Evolutionary conservation across 2,113 vertebrate genomes (phyloP), one percentile per base, ranked within the genome.

Genomic region (Forbesichthys papilliferus): DNA sequence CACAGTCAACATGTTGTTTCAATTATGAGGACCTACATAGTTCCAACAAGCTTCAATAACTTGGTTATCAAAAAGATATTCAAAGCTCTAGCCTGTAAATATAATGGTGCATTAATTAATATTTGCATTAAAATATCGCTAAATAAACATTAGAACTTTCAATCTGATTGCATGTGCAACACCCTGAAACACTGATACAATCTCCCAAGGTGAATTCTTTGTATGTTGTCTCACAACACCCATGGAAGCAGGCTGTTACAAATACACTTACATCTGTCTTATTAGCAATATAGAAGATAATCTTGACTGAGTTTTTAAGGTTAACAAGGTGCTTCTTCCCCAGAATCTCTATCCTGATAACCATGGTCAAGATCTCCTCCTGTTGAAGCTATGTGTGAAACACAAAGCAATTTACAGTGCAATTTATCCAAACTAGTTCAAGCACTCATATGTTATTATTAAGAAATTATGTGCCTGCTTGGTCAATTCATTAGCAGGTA

Each of bases 301-400:
- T 88, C 27, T 27, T 48, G 14, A 92, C 62, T 27, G 52, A 53
- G 0, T 36, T 48, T 0, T 0, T 1, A 53, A 90, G 79, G 64
- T 82, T 0, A 0, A 3, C 5, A 27, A 85, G 61, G 2, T 0
- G 51, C 4, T 11, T 11, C 2, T n/a, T 0, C 0, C 7, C 34
- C 9, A 49, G 34, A 5, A 71, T 1, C 66, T 90, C 88, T 49
- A 89, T 87, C 57, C 78, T 80, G 18, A 90, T 61, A 48, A 87
- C 72, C 68, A 72, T 54, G 10, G 86, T 86, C 52, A 10, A 2
- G 48, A 89, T 20, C 0, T 3, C 0, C 4, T 61, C 71, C 18
- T 33, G 1, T 3, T 64, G 0, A 8, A 77, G 14, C 89, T 90
- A 58, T 46, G 1, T 7, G 48, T 20, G 18, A 70, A 62, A 53